phyloP scores from a whole-genome alignment of 1,140 invertebrate genomes.

The Halotydeus destructor region DNA sequence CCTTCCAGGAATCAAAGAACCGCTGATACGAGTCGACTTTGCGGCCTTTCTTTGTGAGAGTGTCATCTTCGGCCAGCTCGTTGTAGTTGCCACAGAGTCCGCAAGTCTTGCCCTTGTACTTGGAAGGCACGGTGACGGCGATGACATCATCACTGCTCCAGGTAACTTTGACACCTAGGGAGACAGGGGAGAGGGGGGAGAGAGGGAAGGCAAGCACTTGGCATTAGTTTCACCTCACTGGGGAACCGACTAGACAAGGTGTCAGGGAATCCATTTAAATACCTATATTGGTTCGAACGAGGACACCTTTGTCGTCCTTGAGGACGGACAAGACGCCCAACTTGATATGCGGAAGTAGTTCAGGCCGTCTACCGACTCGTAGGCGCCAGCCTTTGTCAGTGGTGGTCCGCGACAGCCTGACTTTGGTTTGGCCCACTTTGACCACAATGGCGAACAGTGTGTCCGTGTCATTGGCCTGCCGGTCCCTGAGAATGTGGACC shows the following conservation, averaged over 20 bases:
- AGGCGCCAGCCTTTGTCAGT: slow-evolving; percentile 46
- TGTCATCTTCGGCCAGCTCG: slow-evolving; percentile 38
- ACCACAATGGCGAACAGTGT: slow-evolving; percentile 38
- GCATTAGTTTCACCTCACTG: too few relatives aligned
- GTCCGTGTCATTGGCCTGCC: slow-evolving; percentile 58
- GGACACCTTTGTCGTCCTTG: slow-evolving; percentile 24
- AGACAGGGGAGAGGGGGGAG: too few relatives aligned
- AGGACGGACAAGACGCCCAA: slow-evolving; percentile 25
- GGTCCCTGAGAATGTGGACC: slow-evolving; percentile 69
- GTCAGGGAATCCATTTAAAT: slow-evolving; percentile 2
- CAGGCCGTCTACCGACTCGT: slow-evolving; percentile 55
- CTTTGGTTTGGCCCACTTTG: slow-evolving; percentile 32
- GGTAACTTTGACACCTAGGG: background rate
- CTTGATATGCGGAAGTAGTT: slow-evolving; percentile 38
- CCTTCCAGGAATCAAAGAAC: slow-evolving; percentile 20
- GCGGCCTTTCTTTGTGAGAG: slow-evolving; percentile 44
- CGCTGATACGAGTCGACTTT: slow-evolving; percentile 24
- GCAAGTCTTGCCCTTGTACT: slow-evolving; percentile 52
- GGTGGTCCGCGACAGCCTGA: slow-evolving; percentile 64
- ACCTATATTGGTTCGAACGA: slow-evolving; percentile 25
- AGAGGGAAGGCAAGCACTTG: too few relatives aligned
- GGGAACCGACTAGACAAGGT: background rate
- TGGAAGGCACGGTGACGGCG: slow-evolving; percentile 36
- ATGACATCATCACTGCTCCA: background rate
- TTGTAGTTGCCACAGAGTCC: slow-evolving; percentile 89